A percentile compares a stretch with the other conserved stretches of the same genome.
Evolutionary conservation across 2,113 vertebrate species (phyloP).

Genomic region (Manacus vitellinus): DNA sequence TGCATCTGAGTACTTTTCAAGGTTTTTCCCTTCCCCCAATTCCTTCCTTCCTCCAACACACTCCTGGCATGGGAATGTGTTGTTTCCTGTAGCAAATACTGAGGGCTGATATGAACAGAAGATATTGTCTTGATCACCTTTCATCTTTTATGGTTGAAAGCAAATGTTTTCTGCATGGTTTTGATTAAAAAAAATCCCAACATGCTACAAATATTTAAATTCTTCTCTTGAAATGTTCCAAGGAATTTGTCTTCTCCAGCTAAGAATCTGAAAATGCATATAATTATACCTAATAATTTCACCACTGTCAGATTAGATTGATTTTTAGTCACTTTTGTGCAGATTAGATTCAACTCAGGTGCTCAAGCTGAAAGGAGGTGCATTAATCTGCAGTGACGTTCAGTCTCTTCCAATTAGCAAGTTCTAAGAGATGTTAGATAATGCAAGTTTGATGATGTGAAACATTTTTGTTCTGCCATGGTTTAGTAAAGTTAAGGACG

Average conservation of each 20-base stretch:
- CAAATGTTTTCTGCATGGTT: not conserved
- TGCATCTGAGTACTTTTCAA: not conserved
- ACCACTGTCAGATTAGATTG: constrained; percentile 61
- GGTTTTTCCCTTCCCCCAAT: constrained; percentile 22
- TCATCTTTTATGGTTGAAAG: not conserved
- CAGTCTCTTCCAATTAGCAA: constrained; percentile 55
- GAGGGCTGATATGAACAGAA: not conserved
- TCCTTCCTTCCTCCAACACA: constrained; percentile 30
- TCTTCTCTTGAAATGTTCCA: not conserved
- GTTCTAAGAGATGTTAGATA: not conserved
- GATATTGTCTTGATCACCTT: not conserved
- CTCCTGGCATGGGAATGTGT: not conserved
- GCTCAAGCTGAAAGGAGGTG: constrained; percentile 37
- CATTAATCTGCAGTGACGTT: constrained; percentile 45
- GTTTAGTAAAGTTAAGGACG: not conserved
- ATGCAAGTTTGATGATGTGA: not conserved
- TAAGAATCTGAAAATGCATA: not conserved
- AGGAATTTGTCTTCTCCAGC: not conserved
- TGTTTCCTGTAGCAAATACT: constrained; percentile 55
- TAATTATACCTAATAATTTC: constrained; percentile 57
- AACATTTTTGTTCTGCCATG: not conserved
- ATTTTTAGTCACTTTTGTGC: constrained; percentile 47
- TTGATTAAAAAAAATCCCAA: not conserved
- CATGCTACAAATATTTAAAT: not conserved
- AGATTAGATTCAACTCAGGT: constrained; percentile 62